Percentiles rank a stretch among this genome's conserved stretches.
phyloP scores from a whole-genome alignment of 1,140 invertebrate genomes.

The Apis dorsata region DNA sequence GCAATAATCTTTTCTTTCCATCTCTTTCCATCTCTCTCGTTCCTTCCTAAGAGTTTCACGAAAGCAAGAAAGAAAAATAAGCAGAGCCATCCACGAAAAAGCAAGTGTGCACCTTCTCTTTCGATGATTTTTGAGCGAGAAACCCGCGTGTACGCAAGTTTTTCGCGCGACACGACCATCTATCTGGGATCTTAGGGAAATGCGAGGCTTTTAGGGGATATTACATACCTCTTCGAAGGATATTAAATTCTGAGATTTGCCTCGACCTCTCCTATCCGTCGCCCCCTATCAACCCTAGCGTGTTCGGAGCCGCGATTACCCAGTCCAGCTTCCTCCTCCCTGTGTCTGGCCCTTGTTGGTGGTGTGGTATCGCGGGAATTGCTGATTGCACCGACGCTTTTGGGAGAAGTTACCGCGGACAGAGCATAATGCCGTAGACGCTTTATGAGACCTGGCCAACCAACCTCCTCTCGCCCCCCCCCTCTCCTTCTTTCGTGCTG shows the following conservation, averaged over 20 bases:
- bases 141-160: slow-evolving; percentile 16
- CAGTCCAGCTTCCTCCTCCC: slow-evolving; percentile 37
- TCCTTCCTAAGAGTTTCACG: no score
- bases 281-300: slow-evolving; percentile 55
- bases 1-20: not conserved
- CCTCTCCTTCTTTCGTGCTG: not conserved
- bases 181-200: not conserved
- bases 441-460: slow-evolving; percentile 25
- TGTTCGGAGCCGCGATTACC: slow-evolving; percentile 56
- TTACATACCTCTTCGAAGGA: slow-evolving; percentile 75
- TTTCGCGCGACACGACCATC: not conserved
- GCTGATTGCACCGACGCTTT: slow-evolving; percentile 50
- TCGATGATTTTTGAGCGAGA: slow-evolving; percentile 54
- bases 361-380: not conserved
- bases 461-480: not conserved
- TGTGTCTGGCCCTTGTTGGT: slow-evolving; percentile 28
- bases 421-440: slow-evolving; percentile 26
- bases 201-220: slow-evolving; percentile 72
- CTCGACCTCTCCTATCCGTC: slow-evolving; percentile 57
- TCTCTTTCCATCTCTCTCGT: no score
- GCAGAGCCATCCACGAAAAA: not conserved
- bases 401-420: slow-evolving; percentile 16
- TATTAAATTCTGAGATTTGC: slow-evolving; percentile 78
- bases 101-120: not conserved
- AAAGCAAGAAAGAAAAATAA: not conserved